A percentile compares a stretch with the other conserved stretches of the same genome.
Conservation (phyloP, 2,888 invertebrate genomes). For the Hybos culiciformis region DNA sequence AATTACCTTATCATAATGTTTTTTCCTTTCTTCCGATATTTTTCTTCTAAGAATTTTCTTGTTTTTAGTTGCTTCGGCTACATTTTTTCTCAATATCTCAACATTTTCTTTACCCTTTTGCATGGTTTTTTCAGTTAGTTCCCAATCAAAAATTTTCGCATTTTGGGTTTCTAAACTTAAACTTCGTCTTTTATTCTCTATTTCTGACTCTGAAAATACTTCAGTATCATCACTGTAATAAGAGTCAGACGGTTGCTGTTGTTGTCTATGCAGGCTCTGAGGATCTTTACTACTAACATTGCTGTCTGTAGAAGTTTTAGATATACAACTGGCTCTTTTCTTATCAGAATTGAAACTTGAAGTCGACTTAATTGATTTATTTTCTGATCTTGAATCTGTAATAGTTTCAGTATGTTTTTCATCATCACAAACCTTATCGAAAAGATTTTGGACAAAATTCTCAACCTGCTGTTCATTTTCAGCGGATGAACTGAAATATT, state of each 20-base stretch:
- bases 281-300: constrained; percentile 23
- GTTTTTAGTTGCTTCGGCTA: constrained; percentile 16
- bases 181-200: constrained; percentile 26
- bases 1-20: constrained; percentile 17
- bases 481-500: constrained; percentile 43
- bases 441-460: constrained; percentile 43
- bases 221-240: constrained; percentile 25
- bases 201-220: constrained; percentile 19
- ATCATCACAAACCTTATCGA: constrained; percentile 39
- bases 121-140: constrained; percentile 27
- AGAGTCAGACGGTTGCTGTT: not conserved
- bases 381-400: constrained; percentile 2
- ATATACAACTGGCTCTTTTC: constrained; percentile 33
- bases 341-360: constrained; percentile 18
- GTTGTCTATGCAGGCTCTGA: not conserved
- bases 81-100: constrained; percentile 32
- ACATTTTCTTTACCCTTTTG: constrained; percentile 35
- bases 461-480: constrained; percentile 38
- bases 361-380: not conserved
- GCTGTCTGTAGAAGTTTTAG: constrained; percentile 34
- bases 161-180: constrained; percentile 22
- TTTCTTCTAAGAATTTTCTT: constrained; percentile 17
- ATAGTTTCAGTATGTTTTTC: constrained; percentile 11
- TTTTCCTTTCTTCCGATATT: constrained; percentile 18
- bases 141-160: constrained; percentile 22